Percentiles rank a stretch among this genome's conserved stretches.
phyloP scores from a whole-genome alignment of 2,113 vertebrate species.

The Lucifuga dentata region DNA sequence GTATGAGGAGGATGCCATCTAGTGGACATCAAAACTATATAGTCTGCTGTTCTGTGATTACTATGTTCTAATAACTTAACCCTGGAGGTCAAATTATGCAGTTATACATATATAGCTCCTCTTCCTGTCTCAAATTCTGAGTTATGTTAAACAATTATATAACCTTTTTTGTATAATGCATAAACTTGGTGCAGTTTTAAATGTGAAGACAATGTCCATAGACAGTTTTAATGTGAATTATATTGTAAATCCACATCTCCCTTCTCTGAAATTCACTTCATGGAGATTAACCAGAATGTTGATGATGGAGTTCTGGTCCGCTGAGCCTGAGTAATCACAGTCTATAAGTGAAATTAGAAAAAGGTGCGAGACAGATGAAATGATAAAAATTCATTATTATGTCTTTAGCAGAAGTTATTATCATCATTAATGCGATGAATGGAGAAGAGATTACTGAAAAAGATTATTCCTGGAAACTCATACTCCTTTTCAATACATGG shows the following conservation, averaged over 20 bases:
- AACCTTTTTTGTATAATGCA: neutral
- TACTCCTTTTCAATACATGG: constrained; percentile 2
- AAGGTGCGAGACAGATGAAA: constrained; percentile 54
- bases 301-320: constrained; percentile 54
- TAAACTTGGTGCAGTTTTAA: neutral
- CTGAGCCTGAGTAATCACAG: constrained; percentile 24
- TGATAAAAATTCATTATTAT: constrained; percentile 47
- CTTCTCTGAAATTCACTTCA: constrained; percentile 13
- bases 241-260: neutral
- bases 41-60: neutral
- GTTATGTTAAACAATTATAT: neutral
- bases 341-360: constrained; percentile 57
- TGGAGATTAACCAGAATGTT: constrained; percentile 41
- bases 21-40: constrained; percentile 33
- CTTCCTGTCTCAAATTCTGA: neutral
- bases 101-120: too few species aligned
- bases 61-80: neutral
- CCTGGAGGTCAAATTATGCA: neutral
- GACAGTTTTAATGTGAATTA: constrained; percentile 8
- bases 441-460: constrained; percentile 14
- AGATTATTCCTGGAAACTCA: constrained; percentile 20
- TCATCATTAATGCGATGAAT: constrained; percentile 31
- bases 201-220: neutral
- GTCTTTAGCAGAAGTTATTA: constrained; percentile 29
- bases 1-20: constrained; percentile 59